Evolutionary conservation across 2,797 vertebrate genomes (phyloP).

Genomic region (Scyliorhinus canicula): DNA sequence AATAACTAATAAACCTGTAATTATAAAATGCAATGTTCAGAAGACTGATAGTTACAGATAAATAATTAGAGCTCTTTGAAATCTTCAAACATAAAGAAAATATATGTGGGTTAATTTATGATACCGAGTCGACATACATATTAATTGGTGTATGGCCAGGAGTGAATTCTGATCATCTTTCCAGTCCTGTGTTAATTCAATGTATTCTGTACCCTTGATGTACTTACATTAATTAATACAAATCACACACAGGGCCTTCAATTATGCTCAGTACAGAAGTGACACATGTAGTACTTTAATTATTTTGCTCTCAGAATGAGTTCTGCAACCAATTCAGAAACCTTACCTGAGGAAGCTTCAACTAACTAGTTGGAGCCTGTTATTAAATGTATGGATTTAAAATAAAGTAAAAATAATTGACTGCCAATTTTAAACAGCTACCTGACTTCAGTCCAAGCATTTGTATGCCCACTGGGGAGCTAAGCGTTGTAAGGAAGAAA

Average conservation of each 20-base stretch:
- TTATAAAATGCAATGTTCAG: background rate
- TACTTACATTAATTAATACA: background rate
- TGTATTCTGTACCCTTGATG: background rate
- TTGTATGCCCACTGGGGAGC: background rate
- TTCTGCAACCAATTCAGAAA: background rate
- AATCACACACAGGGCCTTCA: background rate
- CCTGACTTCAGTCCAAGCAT: background rate
- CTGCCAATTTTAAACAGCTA: background rate
- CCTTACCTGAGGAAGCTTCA: background rate
- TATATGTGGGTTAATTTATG: background rate
- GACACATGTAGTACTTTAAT: background rate
- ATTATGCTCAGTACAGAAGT: background rate
- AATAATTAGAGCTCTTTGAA: background rate
- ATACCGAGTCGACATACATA: background rate
- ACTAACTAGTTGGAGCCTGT: background rate
- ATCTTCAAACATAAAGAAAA: background rate
- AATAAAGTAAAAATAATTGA: background rate
- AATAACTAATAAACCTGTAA: background rate
- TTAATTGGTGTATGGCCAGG: background rate
- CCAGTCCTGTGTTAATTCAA: background rate
- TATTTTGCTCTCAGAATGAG: conserved; percentile 10
- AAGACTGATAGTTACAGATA: background rate
- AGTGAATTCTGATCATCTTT: background rate
- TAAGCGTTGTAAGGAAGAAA: no score
- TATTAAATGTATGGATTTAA: conserved; percentile 9